Conservation (phyloP, 2,797 vertebrate genomes). For the Chrysolophus pictus region DNA sequence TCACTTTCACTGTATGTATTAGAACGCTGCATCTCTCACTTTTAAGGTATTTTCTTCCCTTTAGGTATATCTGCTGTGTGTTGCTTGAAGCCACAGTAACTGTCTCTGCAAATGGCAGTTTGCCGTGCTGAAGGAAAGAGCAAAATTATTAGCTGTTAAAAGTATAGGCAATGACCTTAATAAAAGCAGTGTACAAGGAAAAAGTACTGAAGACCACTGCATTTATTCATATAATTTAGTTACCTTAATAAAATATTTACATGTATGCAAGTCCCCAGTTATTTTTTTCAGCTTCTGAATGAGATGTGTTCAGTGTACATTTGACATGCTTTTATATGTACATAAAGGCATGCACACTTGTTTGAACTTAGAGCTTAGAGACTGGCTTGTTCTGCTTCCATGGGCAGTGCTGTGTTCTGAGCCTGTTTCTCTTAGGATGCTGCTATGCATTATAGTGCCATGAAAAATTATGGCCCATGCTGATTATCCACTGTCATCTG, state of each 20-base stretch:
- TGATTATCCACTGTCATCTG: conserved; percentile 48
- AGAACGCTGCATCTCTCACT: neutral
- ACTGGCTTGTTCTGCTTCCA: neutral
- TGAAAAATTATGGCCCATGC: conserved; percentile 40
- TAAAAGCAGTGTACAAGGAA: neutral
- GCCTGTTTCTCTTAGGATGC: neutral
- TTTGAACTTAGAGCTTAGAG: neutral
- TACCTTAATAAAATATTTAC: neutral
- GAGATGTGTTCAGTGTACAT: neutral
- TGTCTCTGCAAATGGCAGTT: rapidly evolving
- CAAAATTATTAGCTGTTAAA: conserved; percentile 12
- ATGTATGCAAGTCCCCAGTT: neutral
- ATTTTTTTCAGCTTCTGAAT: neutral
- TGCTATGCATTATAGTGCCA: neutral
- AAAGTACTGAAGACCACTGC: neutral
- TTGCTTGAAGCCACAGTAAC: neutral
- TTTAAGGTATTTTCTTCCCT: neutral
- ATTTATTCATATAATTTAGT: neutral
- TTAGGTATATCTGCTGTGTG: neutral
- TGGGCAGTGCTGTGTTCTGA: neutral
- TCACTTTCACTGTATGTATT: rapidly evolving
- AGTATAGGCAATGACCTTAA: neutral
- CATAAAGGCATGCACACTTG: neutral
- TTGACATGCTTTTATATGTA: rapidly evolving
- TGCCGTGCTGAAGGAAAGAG: neutral